Percentiles rank a stretch among this genome's conserved stretches.
These are phyloP conservation scores for Gymnothorax reevesii DNA, from an alignment of 2,797 vertebrate species.

Conservation along the genomic window DNA sequence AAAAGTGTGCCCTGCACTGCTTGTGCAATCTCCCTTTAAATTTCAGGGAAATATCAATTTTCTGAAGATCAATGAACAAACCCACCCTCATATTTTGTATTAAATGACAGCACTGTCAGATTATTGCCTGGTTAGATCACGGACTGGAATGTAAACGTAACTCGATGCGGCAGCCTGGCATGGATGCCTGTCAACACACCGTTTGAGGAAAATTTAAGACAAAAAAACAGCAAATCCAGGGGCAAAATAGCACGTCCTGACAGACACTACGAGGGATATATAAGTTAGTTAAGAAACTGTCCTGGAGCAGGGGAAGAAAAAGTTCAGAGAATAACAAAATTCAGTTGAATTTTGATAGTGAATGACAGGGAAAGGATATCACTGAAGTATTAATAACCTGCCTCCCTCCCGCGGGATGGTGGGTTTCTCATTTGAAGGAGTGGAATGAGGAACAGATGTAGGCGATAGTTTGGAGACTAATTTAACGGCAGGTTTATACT, in stretches of 20 bases:
- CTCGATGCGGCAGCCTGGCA: neutral
- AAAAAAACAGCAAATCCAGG: neutral
- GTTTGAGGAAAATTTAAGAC: slow-evolving; percentile 9
- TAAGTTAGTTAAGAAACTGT: neutral
- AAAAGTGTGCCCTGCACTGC: neutral
- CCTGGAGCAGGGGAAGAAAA: neutral
- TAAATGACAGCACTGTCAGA: neutral
- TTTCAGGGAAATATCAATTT: slow-evolving; percentile 15
- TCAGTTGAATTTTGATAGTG: neutral
- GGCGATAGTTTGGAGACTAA: neutral
- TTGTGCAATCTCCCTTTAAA: neutral
- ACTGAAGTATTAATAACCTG: neutral
- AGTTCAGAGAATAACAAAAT: neutral
- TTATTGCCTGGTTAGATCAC: slow-evolving; percentile 7
- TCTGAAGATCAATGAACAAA: neutral
- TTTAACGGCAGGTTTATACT: slow-evolving; percentile 3
- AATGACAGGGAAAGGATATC: neutral
- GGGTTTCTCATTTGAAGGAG: neutral
- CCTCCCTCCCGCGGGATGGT: neutral
- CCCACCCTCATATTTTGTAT: neutral
- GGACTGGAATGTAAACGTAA: neutral
- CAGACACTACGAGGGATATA: neutral
- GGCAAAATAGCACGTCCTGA: neutral
- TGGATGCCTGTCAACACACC: slow-evolving; percentile 4
- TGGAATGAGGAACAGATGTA: slow-evolving; percentile 11